A percentile compares a stretch with the other conserved stretches of the same genome.
These are phyloP conservation scores for Mythimna albipuncta DNA, from an alignment of 2,888 invertebrate species.

Conservation along the genomic window DNA sequence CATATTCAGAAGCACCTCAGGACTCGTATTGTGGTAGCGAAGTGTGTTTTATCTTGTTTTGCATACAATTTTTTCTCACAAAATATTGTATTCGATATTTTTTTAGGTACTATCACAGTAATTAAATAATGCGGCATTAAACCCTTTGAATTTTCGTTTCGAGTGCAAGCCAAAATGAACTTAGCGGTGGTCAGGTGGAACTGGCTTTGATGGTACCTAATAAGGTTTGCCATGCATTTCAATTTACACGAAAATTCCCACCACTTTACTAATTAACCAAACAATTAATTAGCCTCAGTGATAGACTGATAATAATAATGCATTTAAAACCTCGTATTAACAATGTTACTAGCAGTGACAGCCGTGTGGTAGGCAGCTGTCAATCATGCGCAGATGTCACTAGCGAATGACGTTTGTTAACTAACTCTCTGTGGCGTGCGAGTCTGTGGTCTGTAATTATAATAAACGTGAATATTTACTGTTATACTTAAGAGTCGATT, in stretches of 20 bases:
- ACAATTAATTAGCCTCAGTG: neutral
- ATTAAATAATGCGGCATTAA: no score
- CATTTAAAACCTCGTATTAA: neutral
- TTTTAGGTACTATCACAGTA: no score
- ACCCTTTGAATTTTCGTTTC: no score
- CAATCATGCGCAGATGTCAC: conserved; percentile 17
- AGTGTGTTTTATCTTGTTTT: no score
- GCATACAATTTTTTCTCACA: no score
- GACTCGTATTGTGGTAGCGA: no score
- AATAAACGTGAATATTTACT: neutral
- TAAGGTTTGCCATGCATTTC: neutral
- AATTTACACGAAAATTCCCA: neutral
- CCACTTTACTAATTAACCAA: neutral
- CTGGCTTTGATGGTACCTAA: no score
- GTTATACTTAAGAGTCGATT: neutral
- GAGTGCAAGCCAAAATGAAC: no score
- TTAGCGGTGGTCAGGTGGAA: no score
- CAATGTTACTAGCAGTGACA: conserved; percentile 24
- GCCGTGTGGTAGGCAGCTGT: conserved; percentile 23
- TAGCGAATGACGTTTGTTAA: conserved; percentile 8
- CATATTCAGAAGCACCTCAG: no score
- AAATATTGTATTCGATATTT: no score
- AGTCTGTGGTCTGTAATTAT: neutral
- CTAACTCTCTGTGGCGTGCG: neutral
- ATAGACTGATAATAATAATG: conserved; percentile 8